A percentile compares a stretch with the other conserved stretches of the same genome.
phyloP scores from a whole-genome alignment of 2,888 invertebrate species.

The Platycheirus albimanus region DNA sequence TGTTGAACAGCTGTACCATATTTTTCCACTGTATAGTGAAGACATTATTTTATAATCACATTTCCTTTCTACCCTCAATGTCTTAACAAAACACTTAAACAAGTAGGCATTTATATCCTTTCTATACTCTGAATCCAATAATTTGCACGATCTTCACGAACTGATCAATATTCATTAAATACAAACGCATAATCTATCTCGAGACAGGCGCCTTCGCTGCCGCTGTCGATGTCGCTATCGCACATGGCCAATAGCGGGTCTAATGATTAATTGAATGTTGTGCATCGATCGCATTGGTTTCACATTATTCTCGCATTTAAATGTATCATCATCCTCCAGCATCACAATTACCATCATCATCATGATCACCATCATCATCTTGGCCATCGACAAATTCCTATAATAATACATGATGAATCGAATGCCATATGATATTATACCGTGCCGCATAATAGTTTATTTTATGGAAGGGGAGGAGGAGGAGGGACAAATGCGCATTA shows the following conservation, averaged over 20 bases:
- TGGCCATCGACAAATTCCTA: slow-evolving; percentile 66
- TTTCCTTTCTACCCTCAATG: too few relatives aligned
- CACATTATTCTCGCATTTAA: slow-evolving; percentile 73
- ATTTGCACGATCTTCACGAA: slow-evolving; percentile 26
- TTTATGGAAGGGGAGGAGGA: neutral
- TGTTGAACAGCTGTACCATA: too few relatives aligned
- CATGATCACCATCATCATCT: slow-evolving; percentile 46
- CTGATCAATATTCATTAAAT: slow-evolving; percentile 33
- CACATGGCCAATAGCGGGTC: slow-evolving; percentile 57
- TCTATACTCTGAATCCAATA: neutral
- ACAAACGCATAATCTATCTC: slow-evolving; percentile 2
- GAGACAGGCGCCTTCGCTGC: slow-evolving; percentile 7
- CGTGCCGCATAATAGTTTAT: neutral
- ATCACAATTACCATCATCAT: slow-evolving; percentile 40
- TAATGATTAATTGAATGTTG: slow-evolving; percentile 70
- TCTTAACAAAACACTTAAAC: too few relatives aligned
- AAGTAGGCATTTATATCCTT: neutral
- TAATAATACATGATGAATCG: slow-evolving; percentile 68
- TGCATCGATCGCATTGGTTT: slow-evolving; percentile 65
- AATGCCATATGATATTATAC: neutral
- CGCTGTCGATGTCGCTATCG: too few relatives aligned
- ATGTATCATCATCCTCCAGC: slow-evolving; percentile 67
- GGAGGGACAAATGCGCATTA: slow-evolving; percentile 69
- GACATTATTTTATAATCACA: too few relatives aligned
- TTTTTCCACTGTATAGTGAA: too few relatives aligned